Base-by-base conservation (phyloP, 2,113 vertebrate genomes). In the Lamprologus tigripictilis region DNA sequence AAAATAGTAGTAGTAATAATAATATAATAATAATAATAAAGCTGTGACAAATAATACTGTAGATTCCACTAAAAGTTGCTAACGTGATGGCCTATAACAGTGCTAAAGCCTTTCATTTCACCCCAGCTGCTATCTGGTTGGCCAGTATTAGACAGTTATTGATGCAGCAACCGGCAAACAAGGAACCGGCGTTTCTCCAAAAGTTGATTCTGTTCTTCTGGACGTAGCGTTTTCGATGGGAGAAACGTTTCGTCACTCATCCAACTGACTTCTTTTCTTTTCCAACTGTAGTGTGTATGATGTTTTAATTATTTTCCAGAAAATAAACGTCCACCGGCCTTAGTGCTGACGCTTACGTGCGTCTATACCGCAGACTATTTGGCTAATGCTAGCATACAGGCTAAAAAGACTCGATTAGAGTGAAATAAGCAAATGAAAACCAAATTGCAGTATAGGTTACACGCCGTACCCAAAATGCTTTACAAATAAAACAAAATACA, bases 381-480 rank as follows among this genome's bases (percentile, higher is more conserved):
- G 10, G 57, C 82, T 42, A 71, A 51, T n/a, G 31, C 8, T 28
- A 53, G 28, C 4, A 16, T 84, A 45, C 16, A 12, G 35, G 26
- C 5, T 28, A 83, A 21, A 80, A 82, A 86, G 14, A 57, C 28
- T 58, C 16, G n/a, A 10, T 11, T 7, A 9, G 17, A 26, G 4
- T 2, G 5, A 13, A 9, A 33, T 19, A 63, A 14, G 8, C 11
- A 61, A 85, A 9, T 4, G 6, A 40, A 55, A 55, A 28, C 9
- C 3, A 5, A 28, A 2, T 8, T 17, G 3, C 13, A 61, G 7
- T 8, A 19, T 3, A 4, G 57, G 8, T 33, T 13, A 12, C 21
- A 37, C 5, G 23, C 21, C 3, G 35, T 2, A 6, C 9, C 10
- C 3, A 13, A 1, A 8, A 40, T 1, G 1, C 11, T 37, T 63